phyloP scores from a whole-genome alignment of 2,797 vertebrate genomes.

The Cirrhinus mrigala region DNA sequence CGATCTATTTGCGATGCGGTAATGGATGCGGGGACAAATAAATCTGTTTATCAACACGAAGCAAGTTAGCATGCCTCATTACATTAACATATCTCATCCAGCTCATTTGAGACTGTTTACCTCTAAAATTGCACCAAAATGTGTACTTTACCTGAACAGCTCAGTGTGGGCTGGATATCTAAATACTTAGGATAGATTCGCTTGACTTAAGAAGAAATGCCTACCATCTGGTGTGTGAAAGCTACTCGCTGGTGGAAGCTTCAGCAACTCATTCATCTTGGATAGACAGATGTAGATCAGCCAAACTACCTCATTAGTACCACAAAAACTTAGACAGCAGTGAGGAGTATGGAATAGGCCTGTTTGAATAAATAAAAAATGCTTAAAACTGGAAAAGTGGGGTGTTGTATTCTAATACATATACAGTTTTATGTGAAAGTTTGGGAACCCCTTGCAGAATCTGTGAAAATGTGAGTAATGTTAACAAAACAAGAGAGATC shows the following conservation, averaged over 20 bases:
- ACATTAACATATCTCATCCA: constrained; percentile 31
- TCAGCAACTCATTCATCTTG: constrained; percentile 39
- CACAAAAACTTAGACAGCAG: neutral
- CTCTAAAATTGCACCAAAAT: constrained; percentile 24
- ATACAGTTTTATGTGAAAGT: no score
- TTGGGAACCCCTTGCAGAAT: no score
- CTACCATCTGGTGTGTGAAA: constrained; percentile 42
- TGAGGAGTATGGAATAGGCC: neutral
- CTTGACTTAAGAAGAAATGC: constrained; percentile 39
- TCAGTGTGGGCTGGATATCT: constrained; percentile 21
- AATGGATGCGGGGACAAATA: constrained; percentile 9
- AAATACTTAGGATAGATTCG: constrained; percentile 29
- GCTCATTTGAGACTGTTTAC: constrained; percentile 15
- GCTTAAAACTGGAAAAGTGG: neutral
- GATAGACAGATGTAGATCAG: constrained; percentile 43
- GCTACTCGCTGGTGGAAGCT: constrained; percentile 18
- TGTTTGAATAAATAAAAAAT: neutral
- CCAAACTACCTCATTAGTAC: constrained; percentile 24
- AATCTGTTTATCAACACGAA: constrained; percentile 21
- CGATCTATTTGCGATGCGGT: neutral
- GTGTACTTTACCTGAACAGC: constrained; percentile 7
- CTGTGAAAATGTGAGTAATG: no score
- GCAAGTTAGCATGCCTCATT: constrained; percentile 9
- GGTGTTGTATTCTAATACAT: neutral
- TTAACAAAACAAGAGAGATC: no score